phyloP scores from a whole-genome alignment of 1,140 invertebrate species.

The Kradibia gibbosae region DNA sequence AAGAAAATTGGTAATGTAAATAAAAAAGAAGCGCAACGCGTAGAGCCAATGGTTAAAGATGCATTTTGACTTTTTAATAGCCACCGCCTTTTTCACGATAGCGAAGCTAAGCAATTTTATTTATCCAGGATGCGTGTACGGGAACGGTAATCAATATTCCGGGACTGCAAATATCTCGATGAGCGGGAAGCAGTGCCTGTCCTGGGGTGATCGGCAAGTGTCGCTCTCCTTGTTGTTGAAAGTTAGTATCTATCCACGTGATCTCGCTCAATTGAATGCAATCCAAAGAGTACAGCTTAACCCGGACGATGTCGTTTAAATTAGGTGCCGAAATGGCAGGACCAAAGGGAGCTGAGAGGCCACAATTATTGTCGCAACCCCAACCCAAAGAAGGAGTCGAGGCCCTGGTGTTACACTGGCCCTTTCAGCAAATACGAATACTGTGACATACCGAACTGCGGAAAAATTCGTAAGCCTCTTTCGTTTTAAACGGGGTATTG shows the following conservation, averaged over 20 bases:
- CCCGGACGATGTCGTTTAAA: not conserved
- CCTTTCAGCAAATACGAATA: slow-evolving; percentile 68
- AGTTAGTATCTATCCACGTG: slow-evolving; percentile 54
- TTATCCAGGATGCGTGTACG: slow-evolving; percentile 71
- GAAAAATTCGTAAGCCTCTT: slow-evolving; percentile 59
- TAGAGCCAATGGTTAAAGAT: no score
- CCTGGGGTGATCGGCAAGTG: slow-evolving; percentile 70
- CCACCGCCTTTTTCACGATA: no score
- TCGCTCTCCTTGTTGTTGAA: slow-evolving; percentile 62
- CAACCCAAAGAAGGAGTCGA: slow-evolving; percentile 68
- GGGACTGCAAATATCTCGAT: slow-evolving; percentile 73
- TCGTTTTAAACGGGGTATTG: not conserved
- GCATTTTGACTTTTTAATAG: no score
- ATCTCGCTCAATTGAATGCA: slow-evolving; percentile 16
- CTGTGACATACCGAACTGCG: slow-evolving; percentile 75
- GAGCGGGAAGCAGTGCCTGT: slow-evolving; percentile 71
- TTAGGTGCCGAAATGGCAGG: slow-evolving; percentile 59
- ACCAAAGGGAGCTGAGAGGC: slow-evolving; percentile 62
- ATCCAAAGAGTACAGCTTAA: not conserved
- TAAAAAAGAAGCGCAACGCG: no score
- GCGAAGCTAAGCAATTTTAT: no score
- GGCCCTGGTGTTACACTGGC: slow-evolving; percentile 75
- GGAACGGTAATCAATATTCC: slow-evolving; percentile 71
- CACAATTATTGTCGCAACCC: slow-evolving; percentile 77
- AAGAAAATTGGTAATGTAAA: no score